Conservation (phyloP, 2,888 invertebrate species). For the Venusia cambrica region DNA sequence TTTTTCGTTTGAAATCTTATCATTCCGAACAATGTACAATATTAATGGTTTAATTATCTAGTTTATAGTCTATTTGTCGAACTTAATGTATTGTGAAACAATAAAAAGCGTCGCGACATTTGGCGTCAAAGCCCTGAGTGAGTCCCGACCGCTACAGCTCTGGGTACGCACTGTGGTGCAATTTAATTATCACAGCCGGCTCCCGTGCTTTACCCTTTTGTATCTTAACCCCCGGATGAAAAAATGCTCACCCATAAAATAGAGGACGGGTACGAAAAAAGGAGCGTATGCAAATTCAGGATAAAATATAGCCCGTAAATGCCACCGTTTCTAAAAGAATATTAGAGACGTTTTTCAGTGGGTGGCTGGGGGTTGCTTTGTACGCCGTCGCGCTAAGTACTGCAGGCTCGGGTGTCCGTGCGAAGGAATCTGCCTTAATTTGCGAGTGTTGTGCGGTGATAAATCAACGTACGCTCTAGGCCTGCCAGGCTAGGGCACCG, state of each 20-base stretch:
- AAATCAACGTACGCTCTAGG: slow-evolving; percentile 56
- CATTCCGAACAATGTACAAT: slow-evolving; percentile 35
- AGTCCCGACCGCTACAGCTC: background rate
- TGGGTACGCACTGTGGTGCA: slow-evolving; percentile 49
- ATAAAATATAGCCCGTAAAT: slow-evolving; percentile 83
- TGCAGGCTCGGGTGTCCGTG: slow-evolving; percentile 71
- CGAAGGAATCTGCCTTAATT: slow-evolving; percentile 70
- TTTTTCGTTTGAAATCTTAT: slow-evolving; percentile 20
- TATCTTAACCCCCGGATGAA: slow-evolving; percentile 80
- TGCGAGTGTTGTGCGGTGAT: slow-evolving; percentile 72
- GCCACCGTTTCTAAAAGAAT: slow-evolving; percentile 83
- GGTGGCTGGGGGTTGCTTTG: slow-evolving; percentile 78
- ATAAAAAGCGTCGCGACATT: slow-evolving; percentile 32
- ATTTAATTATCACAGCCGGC: slow-evolving; percentile 77
- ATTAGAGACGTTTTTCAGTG: slow-evolving; percentile 83
- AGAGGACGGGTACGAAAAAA: slow-evolving; percentile 81
- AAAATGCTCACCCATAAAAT: slow-evolving; percentile 81
- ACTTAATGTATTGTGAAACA: slow-evolving; percentile 55
- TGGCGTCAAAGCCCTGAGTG: slow-evolving; percentile 18
- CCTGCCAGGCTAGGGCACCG: slow-evolving; percentile 7
- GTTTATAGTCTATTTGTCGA: no score
- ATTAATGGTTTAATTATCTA: slow-evolving; percentile 55
- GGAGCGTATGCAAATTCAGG: slow-evolving; percentile 82
- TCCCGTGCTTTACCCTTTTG: slow-evolving; percentile 81
- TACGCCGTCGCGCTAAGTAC: slow-evolving; percentile 79